phyloP scores from a whole-genome alignment of 2,888 invertebrate species.

The Lochmaea capreae region DNA sequence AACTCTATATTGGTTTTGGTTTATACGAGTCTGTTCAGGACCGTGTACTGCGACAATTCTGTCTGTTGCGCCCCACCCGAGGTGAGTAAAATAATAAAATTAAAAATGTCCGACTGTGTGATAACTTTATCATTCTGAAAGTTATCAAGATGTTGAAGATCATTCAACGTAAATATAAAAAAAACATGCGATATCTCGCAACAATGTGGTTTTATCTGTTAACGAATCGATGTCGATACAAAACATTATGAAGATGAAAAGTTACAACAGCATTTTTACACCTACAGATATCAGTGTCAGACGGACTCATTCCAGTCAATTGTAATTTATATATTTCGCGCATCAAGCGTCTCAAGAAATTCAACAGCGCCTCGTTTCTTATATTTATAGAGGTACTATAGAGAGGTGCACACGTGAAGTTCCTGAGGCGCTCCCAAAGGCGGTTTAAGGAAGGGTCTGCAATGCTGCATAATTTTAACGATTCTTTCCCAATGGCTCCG shows the following conservation, averaged over 20 bases:
- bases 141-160: not conserved
- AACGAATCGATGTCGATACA: not conserved
- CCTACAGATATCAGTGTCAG: conserved; percentile 6
- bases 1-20: too few relatives aligned
- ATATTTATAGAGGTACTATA: not conserved
- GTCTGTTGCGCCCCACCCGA: too few relatives aligned
- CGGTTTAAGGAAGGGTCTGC: not conserved
- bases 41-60: too few relatives aligned
- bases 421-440: not conserved
- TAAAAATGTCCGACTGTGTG: not conserved
- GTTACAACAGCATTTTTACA: not conserved
- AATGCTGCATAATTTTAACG: conserved; percentile 1
- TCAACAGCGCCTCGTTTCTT: not conserved
- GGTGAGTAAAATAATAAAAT: not conserved
- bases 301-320: not conserved
- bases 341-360: conserved; percentile 8
- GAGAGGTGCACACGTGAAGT: conserved; percentile 6
- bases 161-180: not conserved
- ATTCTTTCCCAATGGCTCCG: not conserved
- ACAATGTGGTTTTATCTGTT: not conserved
- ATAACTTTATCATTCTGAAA: not conserved
- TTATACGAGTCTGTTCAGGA: too few relatives aligned
- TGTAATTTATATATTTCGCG: conserved; percentile 4
- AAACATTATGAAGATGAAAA: not conserved
- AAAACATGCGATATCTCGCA: not conserved